Evolutionary conservation across 2,797 vertebrate species (phyloP).

Genomic region (Paguma larvata): DNA sequence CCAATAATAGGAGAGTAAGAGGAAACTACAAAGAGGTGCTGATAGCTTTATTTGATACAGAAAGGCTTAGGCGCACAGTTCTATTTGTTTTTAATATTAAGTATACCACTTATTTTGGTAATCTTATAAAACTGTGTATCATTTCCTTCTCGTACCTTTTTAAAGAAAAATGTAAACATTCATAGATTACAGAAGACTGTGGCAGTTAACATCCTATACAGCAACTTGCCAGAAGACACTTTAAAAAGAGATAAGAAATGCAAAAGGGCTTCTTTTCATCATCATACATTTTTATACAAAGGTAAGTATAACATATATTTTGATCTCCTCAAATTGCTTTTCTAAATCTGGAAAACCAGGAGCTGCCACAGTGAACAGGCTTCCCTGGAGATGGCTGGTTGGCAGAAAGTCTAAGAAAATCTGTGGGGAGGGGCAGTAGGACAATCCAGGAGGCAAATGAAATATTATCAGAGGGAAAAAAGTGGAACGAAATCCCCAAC

Average conservation of each 20-base stretch:
- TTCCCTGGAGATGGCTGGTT: not conserved
- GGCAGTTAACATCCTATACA: not conserved
- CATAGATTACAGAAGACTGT: not conserved
- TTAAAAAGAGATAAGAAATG: slow-evolving; percentile 5
- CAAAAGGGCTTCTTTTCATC: not conserved
- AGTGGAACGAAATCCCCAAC: not conserved
- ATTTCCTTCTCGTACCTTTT: not conserved
- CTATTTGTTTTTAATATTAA: not conserved
- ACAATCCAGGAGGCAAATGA: not conserved
- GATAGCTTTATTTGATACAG: not conserved
- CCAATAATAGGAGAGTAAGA: not conserved
- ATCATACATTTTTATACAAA: slow-evolving; percentile 13
- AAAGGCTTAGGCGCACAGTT: not conserved
- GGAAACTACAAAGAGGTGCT: not conserved
- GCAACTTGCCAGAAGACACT: not conserved
- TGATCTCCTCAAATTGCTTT: slow-evolving; percentile 33
- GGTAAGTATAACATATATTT: not conserved
- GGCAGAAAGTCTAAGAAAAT: not conserved
- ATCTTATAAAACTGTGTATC: not conserved
- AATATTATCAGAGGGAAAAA: not conserved
- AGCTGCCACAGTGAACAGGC: not conserved
- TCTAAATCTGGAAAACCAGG: not conserved
- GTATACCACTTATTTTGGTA: not conserved
- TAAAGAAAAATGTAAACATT: not conserved
- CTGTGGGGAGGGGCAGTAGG: not conserved